These are phyloP conservation scores for Malurus leucopterus DNA, from an alignment of 2,797 vertebrate genomes.

Conservation along the genomic window DNA sequence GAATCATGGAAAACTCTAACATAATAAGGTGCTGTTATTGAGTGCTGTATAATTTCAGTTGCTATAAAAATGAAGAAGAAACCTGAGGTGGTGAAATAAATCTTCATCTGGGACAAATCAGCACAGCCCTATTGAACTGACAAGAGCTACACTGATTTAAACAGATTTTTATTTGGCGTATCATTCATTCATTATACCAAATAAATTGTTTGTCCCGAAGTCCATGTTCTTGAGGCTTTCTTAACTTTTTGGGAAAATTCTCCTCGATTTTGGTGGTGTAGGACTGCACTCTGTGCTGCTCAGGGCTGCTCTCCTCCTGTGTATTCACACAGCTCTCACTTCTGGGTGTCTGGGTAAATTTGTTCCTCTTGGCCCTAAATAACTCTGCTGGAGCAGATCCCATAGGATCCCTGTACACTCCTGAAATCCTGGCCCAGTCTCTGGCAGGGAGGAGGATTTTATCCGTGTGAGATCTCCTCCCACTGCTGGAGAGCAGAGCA, in stretches of 20 bases:
- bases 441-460: neutral
- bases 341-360: neutral
- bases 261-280: neutral
- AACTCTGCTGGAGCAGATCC: neutral
- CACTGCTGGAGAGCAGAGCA: neutral
- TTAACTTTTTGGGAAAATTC: neutral
- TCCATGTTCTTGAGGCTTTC: accelerated
- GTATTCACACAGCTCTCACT: neutral
- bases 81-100: neutral
- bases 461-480: constrained; percentile 2
- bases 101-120: neutral
- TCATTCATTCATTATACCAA: neutral
- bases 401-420: neutral
- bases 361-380: neutral
- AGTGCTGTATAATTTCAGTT: neutral
- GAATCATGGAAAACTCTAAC: constrained; percentile 22
- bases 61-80: neutral
- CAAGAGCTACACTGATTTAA: neutral
- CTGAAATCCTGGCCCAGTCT: neutral
- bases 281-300: neutral
- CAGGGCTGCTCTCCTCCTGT: neutral
- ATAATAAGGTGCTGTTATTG: neutral
- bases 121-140: neutral
- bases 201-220: neutral
- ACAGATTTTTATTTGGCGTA: neutral